Conservation (phyloP, 2,113 vertebrate species). For the Baryphthengus martii region DNA sequence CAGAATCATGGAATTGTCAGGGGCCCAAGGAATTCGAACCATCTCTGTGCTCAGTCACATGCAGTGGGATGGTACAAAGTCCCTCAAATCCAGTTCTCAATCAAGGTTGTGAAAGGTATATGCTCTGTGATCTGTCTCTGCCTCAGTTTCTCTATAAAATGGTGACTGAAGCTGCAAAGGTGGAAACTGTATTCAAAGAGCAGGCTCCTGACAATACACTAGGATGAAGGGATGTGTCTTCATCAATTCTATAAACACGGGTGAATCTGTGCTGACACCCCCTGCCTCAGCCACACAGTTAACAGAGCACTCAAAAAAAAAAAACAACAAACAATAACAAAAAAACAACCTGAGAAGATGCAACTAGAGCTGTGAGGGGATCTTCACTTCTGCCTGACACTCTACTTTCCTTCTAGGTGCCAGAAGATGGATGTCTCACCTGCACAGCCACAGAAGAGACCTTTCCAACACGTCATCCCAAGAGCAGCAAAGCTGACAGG, state of each 20-base stretch:
- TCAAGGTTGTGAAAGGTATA: accelerated
- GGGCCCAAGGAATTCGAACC: background rate
- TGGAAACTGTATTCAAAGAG: background rate
- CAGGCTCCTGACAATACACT: too few relatives aligned
- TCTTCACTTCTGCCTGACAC: background rate
- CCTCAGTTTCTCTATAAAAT: background rate
- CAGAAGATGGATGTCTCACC: background rate
- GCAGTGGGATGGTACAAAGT: background rate
- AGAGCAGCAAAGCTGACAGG: background rate
- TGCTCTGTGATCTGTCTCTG: accelerated
- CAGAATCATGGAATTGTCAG: too few relatives aligned
- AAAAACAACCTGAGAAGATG: background rate
- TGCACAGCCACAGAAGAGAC: background rate
- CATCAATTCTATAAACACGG: accelerated
- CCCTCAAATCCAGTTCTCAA: background rate
- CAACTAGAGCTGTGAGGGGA: background rate
- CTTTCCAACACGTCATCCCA: accelerated
- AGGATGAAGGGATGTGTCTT: accelerated
- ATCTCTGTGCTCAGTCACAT: background rate
- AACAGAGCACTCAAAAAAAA: background rate
- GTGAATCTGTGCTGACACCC: background rate
- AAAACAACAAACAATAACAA: background rate
- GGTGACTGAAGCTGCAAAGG: background rate
- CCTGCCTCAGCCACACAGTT: accelerated
- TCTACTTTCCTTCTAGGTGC: background rate